These are phyloP conservation scores for Polymixis flavicincta DNA, from an alignment of 2,888 invertebrate genomes.

Conservation along the genomic window DNA sequence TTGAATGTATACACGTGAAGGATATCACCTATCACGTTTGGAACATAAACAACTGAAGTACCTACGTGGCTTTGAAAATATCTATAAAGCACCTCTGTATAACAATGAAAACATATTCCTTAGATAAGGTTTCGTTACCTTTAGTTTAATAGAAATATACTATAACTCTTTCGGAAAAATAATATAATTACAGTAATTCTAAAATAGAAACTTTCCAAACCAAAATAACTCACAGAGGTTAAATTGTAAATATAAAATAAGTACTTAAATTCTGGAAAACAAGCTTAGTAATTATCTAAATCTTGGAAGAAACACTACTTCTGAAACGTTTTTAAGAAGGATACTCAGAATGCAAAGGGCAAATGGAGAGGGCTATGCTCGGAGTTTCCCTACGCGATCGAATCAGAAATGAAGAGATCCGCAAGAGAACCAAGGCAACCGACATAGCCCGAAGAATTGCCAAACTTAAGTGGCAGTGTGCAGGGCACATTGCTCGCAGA, in stretches of 20 bases:
- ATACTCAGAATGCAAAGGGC: too few relatives aligned
- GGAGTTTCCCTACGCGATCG: too few relatives aligned
- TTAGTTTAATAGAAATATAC: background rate
- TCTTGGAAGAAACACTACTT: background rate
- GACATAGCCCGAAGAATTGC: too few relatives aligned
- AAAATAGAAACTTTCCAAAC: background rate
- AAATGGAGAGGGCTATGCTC: too few relatives aligned
- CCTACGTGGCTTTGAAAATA: background rate
- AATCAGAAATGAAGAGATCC: too few relatives aligned
- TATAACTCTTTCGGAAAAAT: background rate
- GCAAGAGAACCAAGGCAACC: too few relatives aligned
- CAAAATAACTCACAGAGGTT: background rate
- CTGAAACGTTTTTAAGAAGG: too few relatives aligned
- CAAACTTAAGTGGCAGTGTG: too few relatives aligned
- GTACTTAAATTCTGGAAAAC: background rate
- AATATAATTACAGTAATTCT: background rate
- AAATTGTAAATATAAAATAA: too few relatives aligned
- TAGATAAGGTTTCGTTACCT: background rate
- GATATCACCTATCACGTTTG: slow-evolving; percentile 24
- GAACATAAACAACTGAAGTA: slow-evolving; percentile 13
- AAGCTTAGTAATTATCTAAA: background rate
- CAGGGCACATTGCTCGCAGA: too few relatives aligned
- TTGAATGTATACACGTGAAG: background rate
- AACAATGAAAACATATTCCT: background rate
- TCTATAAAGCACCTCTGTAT: background rate